A percentile compares a stretch with the other conserved stretches of the same genome.
phyloP scores from a whole-genome alignment of 2,797 vertebrate species.

The Epinephelus malabaricus region DNA sequence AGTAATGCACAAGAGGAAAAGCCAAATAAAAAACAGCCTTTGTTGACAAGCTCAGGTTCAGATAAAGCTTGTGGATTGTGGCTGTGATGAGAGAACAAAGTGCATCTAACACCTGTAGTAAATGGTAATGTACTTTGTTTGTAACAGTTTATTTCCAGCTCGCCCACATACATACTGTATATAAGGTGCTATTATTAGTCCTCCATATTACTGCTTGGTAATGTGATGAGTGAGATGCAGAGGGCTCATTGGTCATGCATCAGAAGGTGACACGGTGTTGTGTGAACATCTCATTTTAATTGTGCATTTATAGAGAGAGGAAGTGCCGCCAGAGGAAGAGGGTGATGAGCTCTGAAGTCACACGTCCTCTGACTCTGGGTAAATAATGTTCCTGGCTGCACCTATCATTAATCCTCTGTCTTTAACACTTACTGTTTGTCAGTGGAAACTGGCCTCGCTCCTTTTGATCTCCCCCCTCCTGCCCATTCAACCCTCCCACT shows the following conservation, averaged over 20 bases:
- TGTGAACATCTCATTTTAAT: conserved; percentile 83
- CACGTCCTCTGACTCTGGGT: conserved; percentile 78
- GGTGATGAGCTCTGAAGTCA: conserved; percentile 75
- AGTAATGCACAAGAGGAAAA: too few species aligned
- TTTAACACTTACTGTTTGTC: conserved; percentile 82
- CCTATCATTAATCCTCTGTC: conserved; percentile 78
- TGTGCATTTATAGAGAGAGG: conserved; percentile 83
- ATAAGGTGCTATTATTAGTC: not conserved
- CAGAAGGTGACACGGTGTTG: conserved; percentile 52
- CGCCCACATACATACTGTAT: not conserved
- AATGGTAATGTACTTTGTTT: not conserved
- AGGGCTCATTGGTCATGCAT: conserved; percentile 51
- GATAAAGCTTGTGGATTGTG: not conserved
- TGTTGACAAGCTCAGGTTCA: not conserved
- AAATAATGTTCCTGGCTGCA: conserved; percentile 77
- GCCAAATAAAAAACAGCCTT: not conserved
- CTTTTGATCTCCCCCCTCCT: conserved; percentile 75
- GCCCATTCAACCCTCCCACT: conserved; percentile 50
- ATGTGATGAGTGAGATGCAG: conserved; percentile 15
- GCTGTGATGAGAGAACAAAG: not conserved
- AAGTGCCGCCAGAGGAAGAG: conserved; percentile 73
- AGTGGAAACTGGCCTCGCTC: conserved; percentile 62
- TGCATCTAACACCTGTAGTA: not conserved
- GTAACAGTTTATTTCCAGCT: not conserved
- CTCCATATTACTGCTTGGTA: not conserved